These are phyloP conservation scores for Percina caprodes DNA, from an alignment of 2,113 vertebrate species.

Conservation along the genomic window DNA sequence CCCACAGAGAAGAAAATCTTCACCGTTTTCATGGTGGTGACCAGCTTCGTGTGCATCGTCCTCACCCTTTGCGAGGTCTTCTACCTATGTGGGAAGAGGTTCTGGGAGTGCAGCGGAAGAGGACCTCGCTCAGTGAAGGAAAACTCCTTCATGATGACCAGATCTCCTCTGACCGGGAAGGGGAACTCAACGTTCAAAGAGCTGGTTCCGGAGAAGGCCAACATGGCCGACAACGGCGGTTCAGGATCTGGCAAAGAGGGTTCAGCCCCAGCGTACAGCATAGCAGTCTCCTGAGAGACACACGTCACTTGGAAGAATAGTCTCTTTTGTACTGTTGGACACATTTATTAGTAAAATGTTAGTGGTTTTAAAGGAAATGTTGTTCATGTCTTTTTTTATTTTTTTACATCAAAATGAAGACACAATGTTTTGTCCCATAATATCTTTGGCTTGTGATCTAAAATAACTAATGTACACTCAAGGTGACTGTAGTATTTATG, in stretches of 20 bases:
- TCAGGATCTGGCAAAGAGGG: background rate
- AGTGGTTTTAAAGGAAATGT: background rate
- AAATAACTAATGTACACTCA: background rate
- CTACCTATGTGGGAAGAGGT: conserved; percentile 90
- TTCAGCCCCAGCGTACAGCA: conserved; percentile 56
- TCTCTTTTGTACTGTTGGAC: background rate
- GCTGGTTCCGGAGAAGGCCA: conserved; percentile 14
- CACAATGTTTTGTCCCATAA: background rate
- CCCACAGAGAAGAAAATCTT: conserved; percentile 94
- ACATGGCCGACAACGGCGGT: conserved; percentile 13
- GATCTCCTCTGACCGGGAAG: conserved; percentile 38
- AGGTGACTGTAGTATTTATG: conserved; percentile 4
- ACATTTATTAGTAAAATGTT: background rate
- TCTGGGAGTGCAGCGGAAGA: conserved; percentile 66
- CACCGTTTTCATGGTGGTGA: conserved; percentile 91
- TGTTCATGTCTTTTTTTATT: background rate
- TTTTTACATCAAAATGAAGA: background rate
- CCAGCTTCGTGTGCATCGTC: conserved; percentile 86
- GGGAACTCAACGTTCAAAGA: conserved; percentile 35
- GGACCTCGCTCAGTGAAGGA: background rate
- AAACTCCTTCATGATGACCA: conserved; percentile 54
- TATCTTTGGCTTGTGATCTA: background rate
- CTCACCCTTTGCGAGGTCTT: conserved; percentile 86
- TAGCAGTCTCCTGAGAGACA: conserved; percentile 53
- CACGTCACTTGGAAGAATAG: background rate